phyloP scores from a whole-genome alignment of 1,140 invertebrate species.

The Scaptomyza hsui region DNA sequence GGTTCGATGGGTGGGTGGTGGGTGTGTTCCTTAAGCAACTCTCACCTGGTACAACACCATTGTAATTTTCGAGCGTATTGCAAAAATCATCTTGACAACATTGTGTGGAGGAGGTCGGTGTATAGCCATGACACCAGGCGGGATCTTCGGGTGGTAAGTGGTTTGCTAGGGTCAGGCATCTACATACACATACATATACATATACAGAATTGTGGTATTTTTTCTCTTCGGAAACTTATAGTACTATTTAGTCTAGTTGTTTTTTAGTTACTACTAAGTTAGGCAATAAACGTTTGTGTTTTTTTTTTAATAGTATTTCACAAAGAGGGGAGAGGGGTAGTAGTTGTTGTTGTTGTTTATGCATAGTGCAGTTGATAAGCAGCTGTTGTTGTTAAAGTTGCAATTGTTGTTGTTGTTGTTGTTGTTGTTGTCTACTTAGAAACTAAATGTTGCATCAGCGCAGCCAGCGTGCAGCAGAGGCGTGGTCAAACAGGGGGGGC shows the following conservation, averaged over 20 bases:
- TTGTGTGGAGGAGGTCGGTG: constrained; percentile 64
- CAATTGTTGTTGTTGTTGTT: constrained; percentile 33
- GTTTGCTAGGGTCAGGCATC: constrained; percentile 87
- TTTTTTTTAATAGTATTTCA: not conserved
- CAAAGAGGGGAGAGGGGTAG: not conserved
- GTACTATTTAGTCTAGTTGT: constrained; percentile 1
- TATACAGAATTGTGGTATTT: constrained; percentile 40
- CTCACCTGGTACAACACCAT: constrained; percentile 79
- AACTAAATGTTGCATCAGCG: constrained; percentile 33
- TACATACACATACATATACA: constrained; percentile 83
- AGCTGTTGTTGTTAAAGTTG: constrained; percentile 43
- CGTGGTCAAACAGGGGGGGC: constrained; percentile 16
- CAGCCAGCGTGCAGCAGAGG: constrained; percentile 45
- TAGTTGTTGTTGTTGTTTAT: constrained; percentile 43
- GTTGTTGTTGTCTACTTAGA: constrained; percentile 38
- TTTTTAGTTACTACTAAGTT: constrained; percentile 50
- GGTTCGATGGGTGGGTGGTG: constrained; percentile 11
- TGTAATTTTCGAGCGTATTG: constrained; percentile 85
- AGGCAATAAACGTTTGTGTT: constrained; percentile 40
- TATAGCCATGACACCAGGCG: constrained; percentile 85
- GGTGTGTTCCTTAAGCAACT: constrained; percentile 47
- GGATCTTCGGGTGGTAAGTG: constrained; percentile 89
- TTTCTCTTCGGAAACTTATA: constrained; percentile 24
- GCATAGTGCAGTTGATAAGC: constrained; percentile 62
- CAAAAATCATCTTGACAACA: constrained; percentile 87